Evolutionary conservation across 2,888 invertebrate species (phyloP).

Genomic region (Sericinus montela): DNA sequence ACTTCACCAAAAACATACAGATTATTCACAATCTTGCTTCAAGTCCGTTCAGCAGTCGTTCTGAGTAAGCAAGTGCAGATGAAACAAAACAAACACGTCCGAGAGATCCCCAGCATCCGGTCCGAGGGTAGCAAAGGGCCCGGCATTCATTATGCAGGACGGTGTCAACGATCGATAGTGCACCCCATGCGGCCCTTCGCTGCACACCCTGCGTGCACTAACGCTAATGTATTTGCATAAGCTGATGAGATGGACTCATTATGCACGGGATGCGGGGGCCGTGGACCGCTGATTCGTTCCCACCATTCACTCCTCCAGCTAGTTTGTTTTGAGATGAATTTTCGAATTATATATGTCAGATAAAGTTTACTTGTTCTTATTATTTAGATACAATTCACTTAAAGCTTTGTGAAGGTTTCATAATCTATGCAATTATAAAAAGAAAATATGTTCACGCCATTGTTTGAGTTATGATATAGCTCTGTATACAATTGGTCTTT

Average conservation of each 20-base stretch:
- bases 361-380: no score
- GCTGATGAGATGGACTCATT: constrained; percentile 30
- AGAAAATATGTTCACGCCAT: no score
- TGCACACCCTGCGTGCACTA: constrained; percentile 7
- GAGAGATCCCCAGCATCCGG: neutral
- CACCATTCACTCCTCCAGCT: neutral
- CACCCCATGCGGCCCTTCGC: constrained; percentile 18
- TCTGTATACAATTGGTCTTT: no score
- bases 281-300: neutral
- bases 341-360: no score
- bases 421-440: no score
- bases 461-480: no score
- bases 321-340: no score
- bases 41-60: neutral
- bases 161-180: constrained; percentile 13
- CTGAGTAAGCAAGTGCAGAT: neutral
- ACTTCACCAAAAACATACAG: no score
- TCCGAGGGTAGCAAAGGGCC: neutral
- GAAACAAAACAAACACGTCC: neutral
- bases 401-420: no score
- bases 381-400: no score
- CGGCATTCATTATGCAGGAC: constrained; percentile 13
- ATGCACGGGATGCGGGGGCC: constrained; percentile 10
- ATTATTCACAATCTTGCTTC: no score
- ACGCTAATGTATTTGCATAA: constrained; percentile 32